Percentiles rank a stretch among this genome's conserved stretches.
Conservation (phyloP, 2,113 vertebrate species). For the Scatophagus argus region DNA sequence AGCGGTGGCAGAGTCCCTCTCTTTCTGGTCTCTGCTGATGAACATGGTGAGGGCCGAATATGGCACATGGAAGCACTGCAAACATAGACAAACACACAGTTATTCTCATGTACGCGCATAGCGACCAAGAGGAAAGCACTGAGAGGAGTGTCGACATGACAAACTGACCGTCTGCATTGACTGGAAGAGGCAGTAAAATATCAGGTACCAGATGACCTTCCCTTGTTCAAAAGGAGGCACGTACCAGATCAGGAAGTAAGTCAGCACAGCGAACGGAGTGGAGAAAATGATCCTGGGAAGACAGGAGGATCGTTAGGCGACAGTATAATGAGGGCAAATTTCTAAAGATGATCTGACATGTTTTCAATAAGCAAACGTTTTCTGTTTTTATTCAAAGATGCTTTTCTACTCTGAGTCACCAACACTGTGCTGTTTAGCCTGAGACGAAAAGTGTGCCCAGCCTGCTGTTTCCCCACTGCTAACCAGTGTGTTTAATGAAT, state of each 20-base stretch:
- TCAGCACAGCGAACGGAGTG: conserved; percentile 89
- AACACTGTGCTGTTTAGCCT: not conserved
- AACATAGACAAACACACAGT: not conserved
- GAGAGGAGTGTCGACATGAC: rapidly evolving
- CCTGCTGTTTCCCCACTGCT: not conserved
- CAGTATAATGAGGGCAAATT: not conserved
- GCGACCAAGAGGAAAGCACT: not conserved
- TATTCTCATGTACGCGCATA: not conserved
- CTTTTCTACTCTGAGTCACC: not conserved
- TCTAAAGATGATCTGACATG: not conserved
- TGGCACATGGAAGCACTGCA: conserved; percentile 97
- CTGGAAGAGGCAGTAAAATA: conserved; percentile 98
- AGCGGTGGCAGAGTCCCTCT: conserved; percentile 94
- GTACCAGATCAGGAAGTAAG: conserved; percentile 94
- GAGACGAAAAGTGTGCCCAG: not conserved
- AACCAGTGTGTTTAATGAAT: not conserved
- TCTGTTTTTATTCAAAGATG: too few relatives aligned
- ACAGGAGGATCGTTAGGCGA: conserved; percentile 2
- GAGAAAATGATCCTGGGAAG: conserved; percentile 91
- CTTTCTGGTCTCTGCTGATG: conserved; percentile 94
- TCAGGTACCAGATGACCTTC: conserved; percentile 91
- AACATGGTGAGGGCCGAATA: conserved; percentile 99
- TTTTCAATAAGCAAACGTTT: not conserved
- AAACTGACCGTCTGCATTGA: conserved; percentile 92
- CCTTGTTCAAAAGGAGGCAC: conserved; percentile 89